These are phyloP conservation scores for Sesia bembeciformis DNA, from an alignment of 2,888 invertebrate species.

Conservation along the genomic window DNA sequence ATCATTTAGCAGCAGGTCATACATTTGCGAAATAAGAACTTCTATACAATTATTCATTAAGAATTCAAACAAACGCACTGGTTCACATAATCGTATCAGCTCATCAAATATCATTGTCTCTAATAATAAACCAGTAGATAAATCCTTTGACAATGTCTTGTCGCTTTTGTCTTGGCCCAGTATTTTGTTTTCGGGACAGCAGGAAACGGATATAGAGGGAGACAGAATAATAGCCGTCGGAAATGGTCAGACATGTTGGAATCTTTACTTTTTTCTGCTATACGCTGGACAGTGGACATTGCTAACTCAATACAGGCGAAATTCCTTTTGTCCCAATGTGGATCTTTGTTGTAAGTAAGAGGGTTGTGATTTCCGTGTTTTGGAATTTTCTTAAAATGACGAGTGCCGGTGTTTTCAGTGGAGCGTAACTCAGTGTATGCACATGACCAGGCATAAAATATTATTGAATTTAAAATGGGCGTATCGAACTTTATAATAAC, in stretches of 20 bases:
- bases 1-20: too few species aligned
- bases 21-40: too few species aligned
- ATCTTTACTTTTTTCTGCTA: slow-evolving; percentile 59
- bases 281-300: slow-evolving; percentile 62
- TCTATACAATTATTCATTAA: too few species aligned
- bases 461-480: not conserved
- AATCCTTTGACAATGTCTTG: not conserved
- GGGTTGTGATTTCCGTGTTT: not conserved
- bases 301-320: slow-evolving; percentile 45
- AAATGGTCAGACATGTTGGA: slow-evolving; percentile 73
- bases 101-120: slow-evolving; percentile 17
- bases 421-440: slow-evolving; percentile 33
- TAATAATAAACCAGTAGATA: slow-evolving; percentile 17
- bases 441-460: slow-evolving; percentile 10
- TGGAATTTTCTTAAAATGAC: slow-evolving; percentile 18
- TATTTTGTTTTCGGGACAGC: slow-evolving; percentile 70
- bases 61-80: not conserved
- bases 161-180: slow-evolving; percentile 42
- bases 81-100: slow-evolving; percentile 9
- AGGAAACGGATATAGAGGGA: slow-evolving; percentile 74
- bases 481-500: too few species aligned
- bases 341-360: not conserved
- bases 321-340: slow-evolving; percentile 2
- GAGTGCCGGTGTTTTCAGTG: slow-evolving; percentile 25
- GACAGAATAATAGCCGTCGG: slow-evolving; percentile 74